Evolutionary conservation across 2,888 invertebrate species (phyloP).

Genomic region (Tiliacea citrago): DNA sequence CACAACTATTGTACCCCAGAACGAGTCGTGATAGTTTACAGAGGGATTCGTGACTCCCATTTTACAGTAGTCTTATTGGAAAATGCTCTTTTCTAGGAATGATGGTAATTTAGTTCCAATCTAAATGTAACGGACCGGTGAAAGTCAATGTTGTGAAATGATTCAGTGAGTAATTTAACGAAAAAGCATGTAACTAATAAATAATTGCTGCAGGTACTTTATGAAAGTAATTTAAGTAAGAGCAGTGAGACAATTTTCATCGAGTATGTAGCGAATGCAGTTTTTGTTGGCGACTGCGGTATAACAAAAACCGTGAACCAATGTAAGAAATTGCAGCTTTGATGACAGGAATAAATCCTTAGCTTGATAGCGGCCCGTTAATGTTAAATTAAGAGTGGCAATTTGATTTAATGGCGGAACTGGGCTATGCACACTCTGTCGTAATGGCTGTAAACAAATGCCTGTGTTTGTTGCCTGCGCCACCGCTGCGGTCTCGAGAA

Average conservation of each 20-base stretch:
- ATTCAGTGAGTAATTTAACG: conserved; percentile 70
- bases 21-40: conserved; percentile 87
- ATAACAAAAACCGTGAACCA: conserved; percentile 72
- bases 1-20: conserved; percentile 83
- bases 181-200: conserved; percentile 66
- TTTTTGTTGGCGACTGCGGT: conserved; percentile 52
- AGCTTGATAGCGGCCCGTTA: conserved; percentile 73
- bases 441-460: conserved; percentile 74
- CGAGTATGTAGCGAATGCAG: conserved; percentile 49
- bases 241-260: conserved; percentile 60
- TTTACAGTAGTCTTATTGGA: conserved; percentile 86
- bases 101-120: conserved; percentile 83
- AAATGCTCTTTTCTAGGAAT: conserved; percentile 82
- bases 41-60: conserved; percentile 87
- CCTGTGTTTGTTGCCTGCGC: conserved; percentile 55
- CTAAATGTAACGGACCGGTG: conserved; percentile 83
- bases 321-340: conserved; percentile 77
- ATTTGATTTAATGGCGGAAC: conserved; percentile 79
- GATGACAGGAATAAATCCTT: conserved; percentile 66
- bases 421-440: conserved; percentile 55
- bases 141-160: conserved; percentile 80
- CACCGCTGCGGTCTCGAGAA: conserved; percentile 67
- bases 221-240: conserved; percentile 62
- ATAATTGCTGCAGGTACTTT: conserved; percentile 60
- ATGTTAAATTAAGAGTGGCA: conserved; percentile 76